Conservation (phyloP, 2,888 invertebrate genomes). For the Galerucella pusilla region DNA sequence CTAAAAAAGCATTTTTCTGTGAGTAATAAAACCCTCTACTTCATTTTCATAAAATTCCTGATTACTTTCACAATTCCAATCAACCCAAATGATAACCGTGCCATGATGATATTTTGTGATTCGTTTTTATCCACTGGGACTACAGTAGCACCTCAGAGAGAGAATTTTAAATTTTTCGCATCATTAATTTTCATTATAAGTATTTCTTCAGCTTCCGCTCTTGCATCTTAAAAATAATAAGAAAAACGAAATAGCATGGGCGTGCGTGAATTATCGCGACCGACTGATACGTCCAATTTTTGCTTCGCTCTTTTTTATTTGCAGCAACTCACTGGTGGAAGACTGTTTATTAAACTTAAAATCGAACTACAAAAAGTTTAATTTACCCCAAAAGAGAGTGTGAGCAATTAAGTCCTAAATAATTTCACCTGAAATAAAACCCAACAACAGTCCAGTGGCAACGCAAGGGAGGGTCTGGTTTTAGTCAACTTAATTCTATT, state of each 20-base stretch:
- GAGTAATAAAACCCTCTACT: background rate
- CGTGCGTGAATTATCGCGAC: background rate
- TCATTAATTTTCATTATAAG: slow-evolving; percentile 31
- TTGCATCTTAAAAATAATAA: slow-evolving; percentile 14
- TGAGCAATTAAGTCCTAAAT: too few species aligned
- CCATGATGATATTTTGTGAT: slow-evolving; percentile 24
- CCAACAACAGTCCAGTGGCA: too few species aligned
- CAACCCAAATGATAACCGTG: slow-evolving; percentile 28
- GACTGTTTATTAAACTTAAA: too few species aligned
- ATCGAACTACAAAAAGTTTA: too few species aligned
- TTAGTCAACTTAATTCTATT: too few species aligned
- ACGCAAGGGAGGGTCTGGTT: too few species aligned
- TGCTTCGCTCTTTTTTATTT: too few species aligned
- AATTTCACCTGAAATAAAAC: too few species aligned
- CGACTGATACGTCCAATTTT: background rate
- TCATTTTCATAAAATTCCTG: slow-evolving; percentile 19
- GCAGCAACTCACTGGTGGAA: too few species aligned
- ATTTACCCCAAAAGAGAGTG: too few species aligned
- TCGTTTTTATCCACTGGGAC: slow-evolving; percentile 23
- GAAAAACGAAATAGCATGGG: background rate
- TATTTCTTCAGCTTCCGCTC: slow-evolving; percentile 20
- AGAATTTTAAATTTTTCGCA: slow-evolving; percentile 32
- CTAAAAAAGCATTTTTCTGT: background rate
- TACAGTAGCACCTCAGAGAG: slow-evolving; percentile 13
- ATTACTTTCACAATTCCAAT: slow-evolving; percentile 25